Base-by-base conservation (phyloP, 2,797 vertebrate species). In the Molossus molossus region DNA sequence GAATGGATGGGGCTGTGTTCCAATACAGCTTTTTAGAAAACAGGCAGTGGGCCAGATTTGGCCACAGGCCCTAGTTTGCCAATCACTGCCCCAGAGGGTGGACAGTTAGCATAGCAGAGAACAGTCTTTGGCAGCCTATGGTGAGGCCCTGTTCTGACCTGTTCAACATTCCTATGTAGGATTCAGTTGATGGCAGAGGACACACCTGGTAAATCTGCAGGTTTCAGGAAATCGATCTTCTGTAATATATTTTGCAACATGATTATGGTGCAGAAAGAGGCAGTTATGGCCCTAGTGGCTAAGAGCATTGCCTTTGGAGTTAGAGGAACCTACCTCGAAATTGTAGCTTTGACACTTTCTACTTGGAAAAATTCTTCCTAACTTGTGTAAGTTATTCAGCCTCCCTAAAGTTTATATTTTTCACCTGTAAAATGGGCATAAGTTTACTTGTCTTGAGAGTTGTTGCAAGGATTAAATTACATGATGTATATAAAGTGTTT, bases 401-500 rank as follows among this genome's bases (percentile, higher is more conserved):
- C 12, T 93, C 33, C 86, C 48, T 37, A 37, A 87, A 23, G 14
- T 69, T 85, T 55, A 40, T 75, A 69, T 95, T 94, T 88, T 40
- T 69, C 23, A 57, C 45, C 40, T 53, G 12, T 81, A 57, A 93
- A 87, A 87, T 67, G 37, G 21, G 5, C 27, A 60, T 73, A 45
- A 21, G 89, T 90, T 90, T 85, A 33, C 29, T 7, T 86, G 10
- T 95, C 8, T 77, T 65, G 73, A 79, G 37, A 15, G 10, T 53
- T 27, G 25, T 25, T 21, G 20, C 23, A 77, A 88, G 5, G 45
- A 85, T 81, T 88, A 91, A 86, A 77, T 84, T 73, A 76, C 13
- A 29, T 53, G 55, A 33, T 12, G 9, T 48, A n/a, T 29, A 23
- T 85, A n/a, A 65, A 72, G 17, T 67, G 4, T n/a, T 88, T 55